Evolutionary conservation across 2,113 vertebrate genomes (phyloP).

Genomic region (Tupaia tana): DNA sequence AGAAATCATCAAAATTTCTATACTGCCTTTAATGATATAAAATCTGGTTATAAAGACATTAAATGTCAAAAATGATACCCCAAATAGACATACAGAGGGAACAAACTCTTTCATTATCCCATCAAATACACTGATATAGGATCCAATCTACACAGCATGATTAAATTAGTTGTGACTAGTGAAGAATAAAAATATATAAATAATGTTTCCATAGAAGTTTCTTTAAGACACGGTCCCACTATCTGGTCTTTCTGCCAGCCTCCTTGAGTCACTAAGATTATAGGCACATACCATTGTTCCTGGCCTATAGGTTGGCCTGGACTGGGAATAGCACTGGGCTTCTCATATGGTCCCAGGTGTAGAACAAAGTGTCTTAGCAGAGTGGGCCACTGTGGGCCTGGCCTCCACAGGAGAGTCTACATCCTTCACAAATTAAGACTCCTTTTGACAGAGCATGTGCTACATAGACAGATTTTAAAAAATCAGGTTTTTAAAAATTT

Average conservation of each 20-base stretch:
- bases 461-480: neutral
- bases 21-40: slow-evolving; percentile 4
- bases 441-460: neutral
- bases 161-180: slow-evolving; percentile 13
- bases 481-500: neutral
- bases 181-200: slow-evolving; percentile 23
- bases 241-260: too few species aligned
- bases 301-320: too few species aligned
- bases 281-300: too few species aligned
- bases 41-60: slow-evolving; percentile 25
- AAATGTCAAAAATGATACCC: neutral
- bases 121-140: neutral
- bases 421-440: neutral
- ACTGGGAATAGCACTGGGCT: too few species aligned
- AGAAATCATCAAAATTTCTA: neutral
- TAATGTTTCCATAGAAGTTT: neutral
- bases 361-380: too few species aligned
- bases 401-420: too few species aligned
- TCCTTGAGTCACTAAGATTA: too few species aligned
- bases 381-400: too few species aligned
- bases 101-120: neutral
- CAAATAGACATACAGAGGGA: neutral
- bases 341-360: too few species aligned
- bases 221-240: neutral
- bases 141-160: neutral